Evolutionary conservation across 2,797 vertebrate genomes (phyloP), one percentile per base, ranked within the genome.

Genomic region (Phalloptychus januarius): DNA sequence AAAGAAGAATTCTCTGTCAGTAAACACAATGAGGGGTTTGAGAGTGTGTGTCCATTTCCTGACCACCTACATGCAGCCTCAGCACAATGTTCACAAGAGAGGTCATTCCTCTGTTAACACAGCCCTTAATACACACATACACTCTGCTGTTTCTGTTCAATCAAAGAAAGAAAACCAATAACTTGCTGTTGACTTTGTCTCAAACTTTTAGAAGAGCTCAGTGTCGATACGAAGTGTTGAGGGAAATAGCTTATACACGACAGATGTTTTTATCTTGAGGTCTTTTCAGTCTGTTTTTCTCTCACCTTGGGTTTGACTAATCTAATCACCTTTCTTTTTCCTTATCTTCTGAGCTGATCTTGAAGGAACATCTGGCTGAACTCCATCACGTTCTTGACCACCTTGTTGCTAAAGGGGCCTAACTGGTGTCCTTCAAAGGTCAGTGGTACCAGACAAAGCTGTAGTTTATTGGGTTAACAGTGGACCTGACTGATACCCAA

Each of bases 21-120:
- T 61, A 79, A 7, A 83, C 45, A 83, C 61, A 71, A 87, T 40
- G 44, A 79, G 77, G 45, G 18, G 23, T 77, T 69, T 82, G n/a
- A 56, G 42, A 82, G 81, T 79, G 79, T 80, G 72, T 45, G 63
- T n/a, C 74, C 44, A 79, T 67, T 85, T 89, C 87, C 89, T 88
- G 71, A 40, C 56, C 54, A 77, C 52, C 63, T 79, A 76, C 58
- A 69, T 65, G 76, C 45, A 61, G 54, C 67, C n/a, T 76, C 38
- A 42, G 18, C 67, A 74, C 45, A 82, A 46, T 72, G 77, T 50
- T 23, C 7, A 83, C 79, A 84, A 79, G 71, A 67, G 75, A 84
- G 69, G 58, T n/a, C 56, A 86, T 91, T 81, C 13, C 44, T 90
- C 89, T 80, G 78, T 93, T 91, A 89, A 80, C 90, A 72, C 77